Evolutionary conservation across 1,140 invertebrate species (phyloP), one percentile per base, ranked within the genome.

Genomic region (Caenorhabditis briggsae): DNA sequence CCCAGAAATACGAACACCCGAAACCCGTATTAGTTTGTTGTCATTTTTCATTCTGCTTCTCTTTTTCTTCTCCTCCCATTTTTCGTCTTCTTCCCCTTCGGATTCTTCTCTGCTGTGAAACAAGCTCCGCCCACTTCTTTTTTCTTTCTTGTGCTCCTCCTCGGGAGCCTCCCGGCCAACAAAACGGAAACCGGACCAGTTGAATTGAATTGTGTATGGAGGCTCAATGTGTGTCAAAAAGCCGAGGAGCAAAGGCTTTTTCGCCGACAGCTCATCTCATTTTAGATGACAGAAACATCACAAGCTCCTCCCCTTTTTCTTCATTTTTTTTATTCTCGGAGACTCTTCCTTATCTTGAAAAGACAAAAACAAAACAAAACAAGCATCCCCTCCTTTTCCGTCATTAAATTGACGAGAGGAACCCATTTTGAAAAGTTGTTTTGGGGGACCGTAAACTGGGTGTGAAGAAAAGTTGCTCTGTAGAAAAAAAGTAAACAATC

Each of bases 251-350:
- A n/a, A 70, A n/a, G 18, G 46, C n/a, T n/a, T 33, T 14, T 43
- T 33, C 50, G 70, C 53, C 70, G 70, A 78, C 70, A 78, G 70
- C 70, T 78, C 70, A 78, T 78, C 70, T 78, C 70, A 78, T 78
- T 78, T 78, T 70, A 70, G 70, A 78, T 50, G 46, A 78, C 70
- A 78, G 70, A 78, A 78, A 78, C 70, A 78, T 78, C 59, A 61
- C 16, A 58, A n/a, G n/a, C 56, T 18, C 56, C 16, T 0, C 14
- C 59, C 23, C 59, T 20, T 16, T 53, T 53, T 53, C n/a, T 20
- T 46, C 64, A 46, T 46, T 46, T 70, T 70, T 70, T 46, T 70
- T 70, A 9, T n/a, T 46, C 18, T 3, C 18, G 3, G 5, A 9
- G 20, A 7, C 56, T n/a, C 56, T 23, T 33, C 59, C 59, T 33